These are phyloP conservation scores for Phytoseiulus persimilis DNA, from an alignment of 2,888 invertebrate genomes.

Conservation along the genomic window DNA sequence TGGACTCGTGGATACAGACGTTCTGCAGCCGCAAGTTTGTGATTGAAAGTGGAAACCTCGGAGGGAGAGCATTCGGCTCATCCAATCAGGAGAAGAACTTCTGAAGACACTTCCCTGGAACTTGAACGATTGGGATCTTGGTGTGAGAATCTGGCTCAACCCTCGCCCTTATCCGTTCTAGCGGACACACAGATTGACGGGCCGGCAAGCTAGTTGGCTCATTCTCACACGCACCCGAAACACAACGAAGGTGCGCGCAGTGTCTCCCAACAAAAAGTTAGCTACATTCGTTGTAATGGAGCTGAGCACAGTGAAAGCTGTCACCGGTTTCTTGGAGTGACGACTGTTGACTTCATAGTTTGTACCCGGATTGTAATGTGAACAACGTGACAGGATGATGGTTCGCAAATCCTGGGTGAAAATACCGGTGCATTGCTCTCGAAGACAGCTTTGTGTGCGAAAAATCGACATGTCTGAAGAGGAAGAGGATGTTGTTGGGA, in stretches of 20 bases:
- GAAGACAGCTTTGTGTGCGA: background rate
- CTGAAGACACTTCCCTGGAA: background rate
- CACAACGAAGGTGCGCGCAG: background rate
- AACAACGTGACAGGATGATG: background rate
- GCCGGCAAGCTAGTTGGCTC: background rate
- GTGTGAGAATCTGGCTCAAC: background rate
- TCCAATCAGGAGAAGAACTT: background rate
- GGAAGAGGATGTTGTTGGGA: background rate
- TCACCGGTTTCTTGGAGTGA: background rate
- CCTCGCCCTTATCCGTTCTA: background rate
- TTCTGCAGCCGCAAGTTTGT: no score
- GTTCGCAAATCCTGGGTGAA: background rate
- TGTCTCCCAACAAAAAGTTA: background rate
- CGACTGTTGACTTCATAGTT: background rate
- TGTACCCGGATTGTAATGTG: background rate
- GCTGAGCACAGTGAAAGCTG: background rate
- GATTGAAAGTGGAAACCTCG: no score
- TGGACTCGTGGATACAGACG: no score
- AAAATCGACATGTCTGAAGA: slow-evolving; percentile 1
- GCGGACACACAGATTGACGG: background rate
- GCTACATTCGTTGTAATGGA: background rate
- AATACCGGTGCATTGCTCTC: background rate
- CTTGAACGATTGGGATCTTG: background rate
- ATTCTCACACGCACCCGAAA: background rate
- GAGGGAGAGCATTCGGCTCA: no score